Percentiles rank a stretch among this genome's conserved stretches.
Evolutionary conservation across 2,888 invertebrate genomes (phyloP).

Genomic region (Drosophila trichaetosa): DNA sequence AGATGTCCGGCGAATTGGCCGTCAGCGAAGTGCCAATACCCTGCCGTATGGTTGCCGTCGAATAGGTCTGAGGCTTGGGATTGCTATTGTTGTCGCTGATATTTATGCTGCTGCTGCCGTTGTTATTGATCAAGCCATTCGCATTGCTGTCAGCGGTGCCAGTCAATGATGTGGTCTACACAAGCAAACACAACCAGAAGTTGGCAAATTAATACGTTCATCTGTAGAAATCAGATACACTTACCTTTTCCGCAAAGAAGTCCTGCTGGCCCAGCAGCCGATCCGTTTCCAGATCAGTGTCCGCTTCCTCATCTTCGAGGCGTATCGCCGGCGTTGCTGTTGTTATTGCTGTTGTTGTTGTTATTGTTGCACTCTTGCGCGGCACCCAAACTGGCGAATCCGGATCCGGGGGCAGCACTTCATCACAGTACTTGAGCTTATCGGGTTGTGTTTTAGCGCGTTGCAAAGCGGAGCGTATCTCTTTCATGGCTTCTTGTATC

Average conservation of each 20-base stretch:
- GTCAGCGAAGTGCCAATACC: constrained; percentile 84
- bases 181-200: background rate
- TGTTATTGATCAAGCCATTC: constrained; percentile 47
- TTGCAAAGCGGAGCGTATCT: constrained; percentile 92
- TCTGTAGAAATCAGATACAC: background rate
- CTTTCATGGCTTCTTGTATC: constrained; percentile 90
- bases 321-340: constrained; percentile 34
- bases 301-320: constrained; percentile 92
- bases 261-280: constrained; percentile 96
- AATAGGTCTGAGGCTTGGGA: constrained; percentile 80
- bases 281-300: constrained; percentile 99
- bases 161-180: constrained; percentile 57
- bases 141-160: constrained; percentile 67
- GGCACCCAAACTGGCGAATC: constrained; percentile 85
- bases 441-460: constrained; percentile 84
- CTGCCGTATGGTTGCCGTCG: constrained; percentile 84
- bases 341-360: constrained; percentile 8
- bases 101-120: constrained; percentile 37
- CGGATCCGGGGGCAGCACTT: constrained; percentile 80
- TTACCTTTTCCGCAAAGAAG: constrained; percentile 90
- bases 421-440: constrained; percentile 83
- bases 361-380: constrained; percentile 60
- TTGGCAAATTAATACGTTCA: background rate
- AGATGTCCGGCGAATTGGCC: constrained; percentile 82
- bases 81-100: constrained; percentile 58